Evolutionary conservation across 2,888 invertebrate genomes (phyloP).

Genomic region (Augochlorella aurata): DNA sequence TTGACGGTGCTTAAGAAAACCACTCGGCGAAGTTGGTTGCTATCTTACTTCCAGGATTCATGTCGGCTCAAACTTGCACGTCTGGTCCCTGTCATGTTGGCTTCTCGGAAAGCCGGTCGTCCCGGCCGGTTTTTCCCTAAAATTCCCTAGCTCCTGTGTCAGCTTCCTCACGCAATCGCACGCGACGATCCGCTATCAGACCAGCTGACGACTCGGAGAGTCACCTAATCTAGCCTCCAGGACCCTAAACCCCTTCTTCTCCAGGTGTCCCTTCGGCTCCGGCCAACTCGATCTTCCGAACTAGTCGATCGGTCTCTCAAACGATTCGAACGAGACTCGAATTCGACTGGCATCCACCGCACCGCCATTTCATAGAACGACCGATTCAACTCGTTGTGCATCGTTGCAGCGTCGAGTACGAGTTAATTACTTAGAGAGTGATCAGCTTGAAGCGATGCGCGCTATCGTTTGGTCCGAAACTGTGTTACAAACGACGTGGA

Average conservation of each 20-base stretch:
- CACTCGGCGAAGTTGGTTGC: conserved; percentile 20
- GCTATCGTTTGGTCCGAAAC: conserved; percentile 48
- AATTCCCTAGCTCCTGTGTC: no score
- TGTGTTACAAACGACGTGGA: conserved; percentile 17
- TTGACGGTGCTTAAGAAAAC: conserved; percentile 37
- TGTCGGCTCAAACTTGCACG: conserved; percentile 73
- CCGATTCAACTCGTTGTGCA: conserved; percentile 1
- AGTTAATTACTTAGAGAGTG: conserved; percentile 23
- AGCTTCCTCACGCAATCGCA: not conserved
- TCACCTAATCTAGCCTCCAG: conserved; percentile 15
- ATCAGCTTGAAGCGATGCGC: conserved; percentile 39
- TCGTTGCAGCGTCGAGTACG: conserved; percentile 23
- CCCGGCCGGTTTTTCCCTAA: not conserved
- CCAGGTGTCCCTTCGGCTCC: conserved; percentile 12
- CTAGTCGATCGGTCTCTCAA: not conserved
- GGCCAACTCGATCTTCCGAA: not conserved
- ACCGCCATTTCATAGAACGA: conserved; percentile 1
- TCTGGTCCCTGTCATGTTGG: conserved; percentile 78
- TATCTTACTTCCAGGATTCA: conserved; percentile 45
- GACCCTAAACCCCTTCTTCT: not conserved
- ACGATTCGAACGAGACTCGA: not conserved
- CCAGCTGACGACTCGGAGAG: conserved; percentile 42
- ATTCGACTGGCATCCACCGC: not conserved
- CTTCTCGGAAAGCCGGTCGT: conserved; percentile 54
- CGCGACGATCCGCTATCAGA: conserved; percentile 38